These are phyloP conservation scores for Urechis unicinctus DNA, from an alignment of 2,888 invertebrate genomes.

Conservation along the genomic window DNA sequence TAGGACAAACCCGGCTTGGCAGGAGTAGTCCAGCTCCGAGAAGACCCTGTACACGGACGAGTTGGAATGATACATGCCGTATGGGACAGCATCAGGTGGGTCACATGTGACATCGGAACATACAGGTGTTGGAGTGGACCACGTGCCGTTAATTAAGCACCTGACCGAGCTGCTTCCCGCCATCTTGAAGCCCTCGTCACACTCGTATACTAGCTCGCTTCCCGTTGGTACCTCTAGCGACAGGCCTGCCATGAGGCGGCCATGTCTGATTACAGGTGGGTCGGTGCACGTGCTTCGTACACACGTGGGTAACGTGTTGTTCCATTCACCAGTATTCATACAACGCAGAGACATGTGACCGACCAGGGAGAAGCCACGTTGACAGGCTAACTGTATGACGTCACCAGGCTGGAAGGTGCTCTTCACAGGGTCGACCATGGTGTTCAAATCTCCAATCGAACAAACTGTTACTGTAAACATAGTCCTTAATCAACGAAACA, in stretches of 20 bases:
- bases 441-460: no score
- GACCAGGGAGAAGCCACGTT: slow-evolving; percentile 10
- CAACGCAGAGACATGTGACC: slow-evolving; percentile 10
- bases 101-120: slow-evolving; percentile 30
- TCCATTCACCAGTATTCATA: slow-evolving; percentile 10
- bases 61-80: no score
- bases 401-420: slow-evolving; percentile 1
- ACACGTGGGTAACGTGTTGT: slow-evolving; percentile 14
- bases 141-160: slow-evolving; percentile 34
- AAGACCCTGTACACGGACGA: no score
- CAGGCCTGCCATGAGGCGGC: slow-evolving; percentile 4
- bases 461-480: no score
- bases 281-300: neutral
- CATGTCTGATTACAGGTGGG: slow-evolving; percentile 10
- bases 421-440: no score
- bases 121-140: slow-evolving; percentile 33
- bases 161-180: slow-evolving; percentile 26
- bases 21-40: slow-evolving; percentile 14
- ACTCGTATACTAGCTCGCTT: slow-evolving; percentile 24
- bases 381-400: slow-evolving; percentile 14
- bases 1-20: slow-evolving; percentile 26
- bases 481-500: no score
- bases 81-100: slow-evolving; percentile 2
- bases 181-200: slow-evolving; percentile 39
- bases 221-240: slow-evolving; percentile 5